Evolutionary conservation across 2,113 vertebrate genomes (phyloP).

Genomic region (Ictalurus punctatus): DNA sequence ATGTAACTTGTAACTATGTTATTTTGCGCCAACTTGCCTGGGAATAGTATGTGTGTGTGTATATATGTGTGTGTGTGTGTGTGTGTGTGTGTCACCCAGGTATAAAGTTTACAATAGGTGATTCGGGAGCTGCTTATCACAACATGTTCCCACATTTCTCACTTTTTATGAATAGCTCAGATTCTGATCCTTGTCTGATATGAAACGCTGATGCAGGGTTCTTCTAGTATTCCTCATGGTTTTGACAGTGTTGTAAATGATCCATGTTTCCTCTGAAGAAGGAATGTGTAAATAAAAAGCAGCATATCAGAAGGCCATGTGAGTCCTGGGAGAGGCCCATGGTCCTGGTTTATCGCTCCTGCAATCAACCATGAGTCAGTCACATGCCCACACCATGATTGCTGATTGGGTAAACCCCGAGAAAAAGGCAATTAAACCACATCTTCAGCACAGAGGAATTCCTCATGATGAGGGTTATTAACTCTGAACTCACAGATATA

Average conservation of each 20-base stretch:
- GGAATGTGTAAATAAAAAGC: conserved; percentile 61
- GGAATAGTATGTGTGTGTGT: too few species aligned
- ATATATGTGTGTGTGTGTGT: not conserved
- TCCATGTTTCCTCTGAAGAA: conserved; percentile 55
- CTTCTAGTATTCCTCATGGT: not conserved
- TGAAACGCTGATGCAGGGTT: not conserved
- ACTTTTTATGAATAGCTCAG: not conserved
- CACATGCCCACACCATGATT: conserved; percentile 53
- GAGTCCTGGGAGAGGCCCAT: conserved; percentile 47
- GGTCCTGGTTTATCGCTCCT: conserved; percentile 47
- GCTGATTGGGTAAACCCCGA: conserved; percentile 49
- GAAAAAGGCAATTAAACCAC: conserved; percentile 46
- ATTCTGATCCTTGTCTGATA: not conserved
- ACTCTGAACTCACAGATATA: conserved; percentile 7
- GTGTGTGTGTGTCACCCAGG: not conserved
- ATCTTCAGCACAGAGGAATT: conserved; percentile 39
- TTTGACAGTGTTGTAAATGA: conserved; percentile 67
- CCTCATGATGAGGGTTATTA: conserved; percentile 32
- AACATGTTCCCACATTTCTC: not conserved
- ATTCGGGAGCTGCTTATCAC: not conserved
- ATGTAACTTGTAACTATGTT: not conserved
- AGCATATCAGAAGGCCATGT: conserved; percentile 55
- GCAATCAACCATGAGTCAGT: conserved; percentile 59
- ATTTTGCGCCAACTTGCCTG: too few species aligned
- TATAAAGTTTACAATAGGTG: not conserved